These are phyloP conservation scores for Anthopleura xanthogrammica DNA, from an alignment of 92 coral and sea anemone genomes.

Conservation along the genomic window DNA sequence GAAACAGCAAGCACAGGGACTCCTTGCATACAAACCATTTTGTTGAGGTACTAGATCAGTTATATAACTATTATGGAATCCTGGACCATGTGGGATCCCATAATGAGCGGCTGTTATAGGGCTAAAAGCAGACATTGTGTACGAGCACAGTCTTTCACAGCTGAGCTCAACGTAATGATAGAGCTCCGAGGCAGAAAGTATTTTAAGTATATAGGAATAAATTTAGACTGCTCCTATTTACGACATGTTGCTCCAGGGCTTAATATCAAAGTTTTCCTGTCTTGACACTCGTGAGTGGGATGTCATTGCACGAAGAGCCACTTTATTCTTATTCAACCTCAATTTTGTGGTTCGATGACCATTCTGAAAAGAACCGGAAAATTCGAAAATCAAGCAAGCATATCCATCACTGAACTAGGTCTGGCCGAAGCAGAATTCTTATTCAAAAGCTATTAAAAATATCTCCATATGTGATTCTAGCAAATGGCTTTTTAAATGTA, in stretches of 20 bases:
- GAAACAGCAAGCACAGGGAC: neutral
- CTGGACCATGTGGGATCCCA: neutral
- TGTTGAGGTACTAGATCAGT: conserved; percentile 9
- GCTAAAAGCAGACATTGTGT: conserved; percentile 11
- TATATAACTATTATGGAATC: neutral
- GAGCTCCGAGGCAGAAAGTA: neutral
- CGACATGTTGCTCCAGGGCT: conserved; percentile 18
- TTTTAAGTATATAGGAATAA: neutral
- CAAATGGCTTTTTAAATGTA: no score
- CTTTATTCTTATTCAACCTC: neutral
- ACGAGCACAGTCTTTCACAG: neutral
- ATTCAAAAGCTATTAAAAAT: neutral
- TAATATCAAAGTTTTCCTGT: conserved; percentile 26
- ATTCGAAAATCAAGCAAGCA: neutral
- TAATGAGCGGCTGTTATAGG: neutral
- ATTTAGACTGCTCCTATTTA: conserved; percentile 16
- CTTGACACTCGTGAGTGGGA: conserved; percentile 4
- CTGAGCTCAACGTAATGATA: neutral
- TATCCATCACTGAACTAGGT: neutral
- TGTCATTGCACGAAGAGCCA: neutral
- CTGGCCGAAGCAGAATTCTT: neutral
- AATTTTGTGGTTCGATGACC: conserved; percentile 2
- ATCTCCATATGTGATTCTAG: neutral
- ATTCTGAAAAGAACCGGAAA: conserved; percentile 10
- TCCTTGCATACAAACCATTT: neutral